Evolutionary conservation across 2,113 vertebrate genomes (phyloP).

Genomic region (Percopsis transmontana): DNA sequence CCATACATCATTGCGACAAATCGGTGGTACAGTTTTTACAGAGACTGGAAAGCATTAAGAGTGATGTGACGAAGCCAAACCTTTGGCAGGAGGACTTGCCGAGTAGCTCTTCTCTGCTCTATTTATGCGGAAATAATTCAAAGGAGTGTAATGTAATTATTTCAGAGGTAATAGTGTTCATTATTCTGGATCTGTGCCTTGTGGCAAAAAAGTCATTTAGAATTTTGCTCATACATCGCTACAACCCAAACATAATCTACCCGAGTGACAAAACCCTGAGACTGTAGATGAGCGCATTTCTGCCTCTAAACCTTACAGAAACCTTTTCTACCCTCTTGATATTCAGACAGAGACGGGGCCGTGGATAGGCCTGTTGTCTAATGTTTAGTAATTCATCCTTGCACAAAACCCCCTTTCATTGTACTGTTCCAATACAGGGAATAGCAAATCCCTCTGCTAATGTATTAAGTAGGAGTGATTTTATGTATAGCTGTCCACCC

Average conservation of each 20-base stretch:
- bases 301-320: constrained; percentile 14
- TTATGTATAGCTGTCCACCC: constrained; percentile 58
- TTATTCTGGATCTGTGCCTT: constrained; percentile 49
- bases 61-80: constrained; percentile 7
- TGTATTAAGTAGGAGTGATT: constrained; percentile 46
- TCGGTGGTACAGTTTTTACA: constrained; percentile 23
- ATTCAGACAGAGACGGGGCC: not conserved
- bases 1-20: constrained; percentile 18
- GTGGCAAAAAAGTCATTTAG: constrained; percentile 51
- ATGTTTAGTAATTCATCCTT: no score
- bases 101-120: constrained; percentile 32
- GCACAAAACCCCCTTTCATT: constrained; percentile 21
- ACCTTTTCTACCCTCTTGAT: constrained; percentile 7
- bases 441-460: constrained; percentile 28
- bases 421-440: constrained; percentile 16
- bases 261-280: constrained; percentile 32
- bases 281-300: constrained; percentile 25
- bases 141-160: constrained; percentile 44
- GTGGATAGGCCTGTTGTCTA: no score
- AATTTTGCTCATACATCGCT: constrained; percentile 40
- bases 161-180: constrained; percentile 47
- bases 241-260: constrained; percentile 48
- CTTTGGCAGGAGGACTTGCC: constrained; percentile 12
- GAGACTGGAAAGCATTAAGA: not conserved
- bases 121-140: constrained; percentile 21